Base-by-base conservation (phyloP, 1,140 invertebrate genomes). In the Drosophila ficusphila region DNA sequence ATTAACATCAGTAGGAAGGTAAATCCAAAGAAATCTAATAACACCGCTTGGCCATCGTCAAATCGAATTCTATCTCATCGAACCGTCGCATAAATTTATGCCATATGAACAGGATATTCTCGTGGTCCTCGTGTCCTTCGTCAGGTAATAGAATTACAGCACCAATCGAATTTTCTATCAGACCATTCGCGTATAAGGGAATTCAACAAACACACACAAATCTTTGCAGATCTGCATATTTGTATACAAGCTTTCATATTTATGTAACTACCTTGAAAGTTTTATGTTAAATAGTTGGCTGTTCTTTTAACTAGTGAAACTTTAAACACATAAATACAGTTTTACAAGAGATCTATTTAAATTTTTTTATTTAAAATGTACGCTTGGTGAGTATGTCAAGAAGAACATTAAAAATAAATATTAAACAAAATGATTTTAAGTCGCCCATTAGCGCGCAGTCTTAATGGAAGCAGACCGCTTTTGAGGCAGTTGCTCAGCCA, bases 21-120 rank as follows among this genome's bases (percentile, higher is more conserved):
- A 64, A 71, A 54, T 76, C 54, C 62, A 53, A 77, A 76, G 72
- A 81, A 86, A 86, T 88, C 73, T 54, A 86, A 86, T 86, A 86
- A 77, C 42, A 31, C 36, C 51, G 33, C 47, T 56, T 49, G 68
- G 49, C 60, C 53, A 81, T 77, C 74, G 60, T 3, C 29, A 82
- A 88, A 88, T 88, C 77, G 79, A 88, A 88, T 88, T 39, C 41
- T 42, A 76, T 77, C 78, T 71, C 74, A 78, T 60, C 77, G 82
- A 88, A 86, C 82, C 82, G 82, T 82, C 57, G 73, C 73, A 82
- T 71, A 68, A 88, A 88, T 77, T 65, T 75, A 82, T 86, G 77
- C 65, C 77, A 88, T 75, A 67, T 88, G 76, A 23, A 79, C 62
- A 79, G 49, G 25, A 33, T 31, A 11, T 21, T 14, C 14, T 48